Percentiles rank a stretch among this genome's conserved stretches.
Evolutionary conservation across 2,888 invertebrate genomes (phyloP).

Genomic region (Aleiodes alternator): DNA sequence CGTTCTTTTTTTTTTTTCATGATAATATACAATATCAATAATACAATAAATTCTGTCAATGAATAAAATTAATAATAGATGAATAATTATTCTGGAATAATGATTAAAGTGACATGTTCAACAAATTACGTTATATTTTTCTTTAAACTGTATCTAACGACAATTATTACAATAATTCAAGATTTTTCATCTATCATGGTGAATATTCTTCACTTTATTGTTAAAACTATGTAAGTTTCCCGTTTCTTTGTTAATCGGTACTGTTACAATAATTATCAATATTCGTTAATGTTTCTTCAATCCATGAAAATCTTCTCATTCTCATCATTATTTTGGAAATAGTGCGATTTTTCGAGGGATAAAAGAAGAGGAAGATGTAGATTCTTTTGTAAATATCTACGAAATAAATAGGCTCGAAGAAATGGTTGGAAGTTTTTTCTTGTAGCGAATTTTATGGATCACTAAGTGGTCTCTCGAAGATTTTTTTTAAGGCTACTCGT

Average conservation of each 20-base stretch:
- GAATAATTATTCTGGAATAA: conserved; percentile 50
- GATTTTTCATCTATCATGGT: conserved; percentile 14
- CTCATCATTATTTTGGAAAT: conserved; percentile 47
- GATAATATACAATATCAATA: conserved; percentile 54
- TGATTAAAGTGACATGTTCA: conserved; percentile 70
- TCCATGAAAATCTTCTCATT: conserved; percentile 42
- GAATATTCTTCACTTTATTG: conserved; percentile 47
- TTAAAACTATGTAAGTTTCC: conserved; percentile 5
- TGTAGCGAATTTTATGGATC: no score
- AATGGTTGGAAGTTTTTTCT: no score
- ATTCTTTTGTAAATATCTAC: no score
- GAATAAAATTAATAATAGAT: conserved; percentile 1
- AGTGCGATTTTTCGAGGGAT: conserved; percentile 15
- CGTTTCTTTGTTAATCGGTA: conserved; percentile 18
- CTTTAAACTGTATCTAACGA: conserved; percentile 63
- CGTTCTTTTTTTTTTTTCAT: conserved; percentile 62
- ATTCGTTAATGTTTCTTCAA: conserved; percentile 39
- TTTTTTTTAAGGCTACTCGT: no score
- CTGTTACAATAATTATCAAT: conserved; percentile 52
- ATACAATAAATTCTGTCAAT: conserved; percentile 58
- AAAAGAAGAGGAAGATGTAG: background rate
- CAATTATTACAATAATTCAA: conserved; percentile 63
- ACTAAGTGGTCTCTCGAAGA: no score
- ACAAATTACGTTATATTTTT: conserved; percentile 67
- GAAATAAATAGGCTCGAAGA: no score